Evolutionary conservation across 2,797 vertebrate species (phyloP), one percentile per base, ranked within the genome.

Genomic region (Neosalanx taihuensis): DNA sequence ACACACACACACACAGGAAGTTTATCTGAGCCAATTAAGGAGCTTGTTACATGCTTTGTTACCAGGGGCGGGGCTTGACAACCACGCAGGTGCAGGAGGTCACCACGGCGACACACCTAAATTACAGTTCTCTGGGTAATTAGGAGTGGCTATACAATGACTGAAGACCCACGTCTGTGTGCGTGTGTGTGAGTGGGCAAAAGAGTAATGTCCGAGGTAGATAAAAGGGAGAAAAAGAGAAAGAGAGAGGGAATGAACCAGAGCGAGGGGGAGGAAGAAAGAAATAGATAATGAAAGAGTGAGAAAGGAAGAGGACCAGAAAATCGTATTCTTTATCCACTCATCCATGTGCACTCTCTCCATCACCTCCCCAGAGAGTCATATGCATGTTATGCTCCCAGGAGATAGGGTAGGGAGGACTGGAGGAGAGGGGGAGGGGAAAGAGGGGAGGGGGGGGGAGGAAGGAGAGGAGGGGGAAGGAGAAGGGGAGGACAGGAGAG

Each of bases 51-150:
- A 62, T 4, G 7, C 37, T 72, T 37, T 67, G 73, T 82, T 81
- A 87, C 86, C 80, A 30, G 57, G 64, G 80, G 79, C 76, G 78
- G 30, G 1, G n/a, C 64, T 29, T 73, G 30, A 77, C 79, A 83
- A 79, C 71, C 76, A 78, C 60, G 76, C 61, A 75, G 69, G 70
- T 65, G 74, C 66, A 74, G 78, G 83, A 73, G 65, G 73, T 82
- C 68, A 62, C 79, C 74, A 80, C 49, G 49, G 59, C 35, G 33
- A 74, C 76, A 62, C 67, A 70, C 49, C 71, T 58, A 85, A 81
- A 88, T 88, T 78, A 84, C 69, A 70, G 74, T 58, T 72, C 3
- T 6, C 71, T 18, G 70, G 78, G 83, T 85, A 79, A 90, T 89
- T 82, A 82, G 23, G 20, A 86, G 79, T 76, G 80, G 85, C 84